Percentiles rank a stretch among this genome's conserved stretches.
These are phyloP conservation scores for Entomobrya multifasciata DNA, from an alignment of 2,888 invertebrate genomes.

Conservation along the genomic window DNA sequence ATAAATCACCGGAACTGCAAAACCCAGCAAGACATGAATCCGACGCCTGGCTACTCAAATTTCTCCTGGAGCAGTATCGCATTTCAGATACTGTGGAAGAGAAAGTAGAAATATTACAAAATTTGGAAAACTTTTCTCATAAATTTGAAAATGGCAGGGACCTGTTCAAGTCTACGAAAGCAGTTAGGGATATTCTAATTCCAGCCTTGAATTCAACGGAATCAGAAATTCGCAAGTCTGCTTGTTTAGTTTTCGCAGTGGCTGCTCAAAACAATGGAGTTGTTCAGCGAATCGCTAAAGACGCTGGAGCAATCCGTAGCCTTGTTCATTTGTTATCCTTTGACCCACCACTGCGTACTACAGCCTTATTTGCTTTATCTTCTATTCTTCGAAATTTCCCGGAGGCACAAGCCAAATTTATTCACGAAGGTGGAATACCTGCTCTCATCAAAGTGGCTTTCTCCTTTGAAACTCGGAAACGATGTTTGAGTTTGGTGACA, in stretches of 20 bases:
- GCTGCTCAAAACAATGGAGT: constrained; percentile 78
- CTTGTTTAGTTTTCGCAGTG: constrained; percentile 77
- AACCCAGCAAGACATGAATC: constrained; percentile 76
- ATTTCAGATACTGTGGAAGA: constrained; percentile 72
- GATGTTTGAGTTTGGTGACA: constrained; percentile 74
- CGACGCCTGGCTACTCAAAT: constrained; percentile 74
- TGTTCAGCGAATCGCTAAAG: constrained; percentile 73
- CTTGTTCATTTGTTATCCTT: constrained; percentile 74
- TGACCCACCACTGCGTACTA: constrained; percentile 73
- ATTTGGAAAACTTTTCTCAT: constrained; percentile 78
- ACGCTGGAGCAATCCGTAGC: constrained; percentile 75
- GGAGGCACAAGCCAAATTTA: constrained; percentile 75
- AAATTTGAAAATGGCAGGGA: constrained; percentile 79
- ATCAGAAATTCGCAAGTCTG: constrained; percentile 72
- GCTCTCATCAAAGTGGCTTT: constrained; percentile 76
- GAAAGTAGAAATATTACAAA: constrained; percentile 76
- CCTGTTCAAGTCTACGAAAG: constrained; percentile 74
- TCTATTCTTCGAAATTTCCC: constrained; percentile 76
- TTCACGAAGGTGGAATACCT: constrained; percentile 76
- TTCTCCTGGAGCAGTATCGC: constrained; percentile 76
- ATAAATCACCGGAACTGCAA: constrained; percentile 75
- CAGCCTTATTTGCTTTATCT: constrained; percentile 77
- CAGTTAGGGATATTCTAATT: constrained; percentile 75
- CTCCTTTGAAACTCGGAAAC: constrained; percentile 74
- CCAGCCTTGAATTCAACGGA: constrained; percentile 77